Conservation (phyloP, 2,113 vertebrate species). For the Mellivora capensis region DNA sequence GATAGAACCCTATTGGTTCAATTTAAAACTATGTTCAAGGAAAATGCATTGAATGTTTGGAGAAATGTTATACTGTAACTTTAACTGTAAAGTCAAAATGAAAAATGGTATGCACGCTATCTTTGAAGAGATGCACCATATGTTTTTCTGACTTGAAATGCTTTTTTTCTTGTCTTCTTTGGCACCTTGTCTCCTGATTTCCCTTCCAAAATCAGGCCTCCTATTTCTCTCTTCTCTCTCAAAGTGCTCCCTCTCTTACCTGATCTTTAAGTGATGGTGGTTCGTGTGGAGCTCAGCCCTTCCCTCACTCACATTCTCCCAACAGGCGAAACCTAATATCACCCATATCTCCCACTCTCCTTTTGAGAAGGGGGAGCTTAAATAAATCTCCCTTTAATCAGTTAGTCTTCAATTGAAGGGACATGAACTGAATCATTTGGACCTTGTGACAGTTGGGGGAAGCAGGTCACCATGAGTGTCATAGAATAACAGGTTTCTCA, state of each 20-base stretch:
- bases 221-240: neutral
- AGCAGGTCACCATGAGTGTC: neutral
- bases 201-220: neutral
- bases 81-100: neutral
- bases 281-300: too few relatives aligned
- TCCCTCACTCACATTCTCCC: neutral
- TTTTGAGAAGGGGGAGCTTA: neutral
- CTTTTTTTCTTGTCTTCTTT: neutral
- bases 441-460: too few relatives aligned
- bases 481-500: accelerated
- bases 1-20: neutral
- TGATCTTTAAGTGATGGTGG: neutral
- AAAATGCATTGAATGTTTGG: neutral
- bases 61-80: too few relatives aligned
- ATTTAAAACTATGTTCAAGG: neutral
- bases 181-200: neutral
- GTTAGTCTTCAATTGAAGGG: neutral
- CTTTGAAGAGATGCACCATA: neutral
- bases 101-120: accelerated
- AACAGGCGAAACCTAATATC: neutral
- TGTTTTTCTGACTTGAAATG: neutral
- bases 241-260: neutral
- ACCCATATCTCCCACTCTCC: too few relatives aligned
- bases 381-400: neutral
- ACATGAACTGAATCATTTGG: neutral